Conservation (phyloP, 2,888 invertebrate genomes). For the Scaptomyza cyrtandrae region DNA sequence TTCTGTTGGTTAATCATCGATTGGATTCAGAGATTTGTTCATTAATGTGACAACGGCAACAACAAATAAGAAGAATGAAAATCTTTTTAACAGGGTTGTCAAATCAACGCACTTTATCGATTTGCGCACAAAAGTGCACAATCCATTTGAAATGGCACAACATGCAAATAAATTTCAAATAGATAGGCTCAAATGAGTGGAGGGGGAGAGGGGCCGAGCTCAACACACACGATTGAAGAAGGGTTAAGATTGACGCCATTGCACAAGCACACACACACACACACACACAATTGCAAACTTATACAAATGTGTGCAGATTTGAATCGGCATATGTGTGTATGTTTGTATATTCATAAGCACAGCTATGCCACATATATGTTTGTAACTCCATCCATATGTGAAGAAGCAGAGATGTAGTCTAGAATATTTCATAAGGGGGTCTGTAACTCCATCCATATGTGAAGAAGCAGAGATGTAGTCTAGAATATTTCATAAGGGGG, state of each 20-base stretch:
- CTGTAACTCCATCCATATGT: background rate
- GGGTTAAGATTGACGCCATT: conserved; percentile 74
- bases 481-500: background rate
- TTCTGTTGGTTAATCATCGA: conserved; percentile 49
- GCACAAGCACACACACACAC: conserved; percentile 35
- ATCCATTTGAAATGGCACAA: conserved; percentile 60
- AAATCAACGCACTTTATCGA: conserved; percentile 69
- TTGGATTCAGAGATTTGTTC: conserved; percentile 43
- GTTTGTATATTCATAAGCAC: conserved; percentile 22
- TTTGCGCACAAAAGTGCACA: conserved; percentile 51
- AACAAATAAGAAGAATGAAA: conserved; percentile 21
- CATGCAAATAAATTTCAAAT: conserved; percentile 64
- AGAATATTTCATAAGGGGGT: background rate
- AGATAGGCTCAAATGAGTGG: conserved; percentile 30
- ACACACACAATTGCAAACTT: conserved; percentile 14
- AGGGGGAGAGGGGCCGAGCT: conserved; percentile 2
- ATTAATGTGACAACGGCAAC: conserved; percentile 45
- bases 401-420: conserved; percentile 1
- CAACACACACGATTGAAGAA: conserved; percentile 63
- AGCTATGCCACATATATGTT: conserved; percentile 22
- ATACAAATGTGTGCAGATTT: conserved; percentile 62
- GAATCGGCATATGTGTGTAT: conserved; percentile 55
- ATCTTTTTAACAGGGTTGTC: conserved; percentile 6
- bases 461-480: background rate
- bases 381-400: background rate